These are phyloP conservation scores for Coptodon bakossiorum DNA, from an alignment of 2,113 vertebrate species.

Conservation along the genomic window DNA sequence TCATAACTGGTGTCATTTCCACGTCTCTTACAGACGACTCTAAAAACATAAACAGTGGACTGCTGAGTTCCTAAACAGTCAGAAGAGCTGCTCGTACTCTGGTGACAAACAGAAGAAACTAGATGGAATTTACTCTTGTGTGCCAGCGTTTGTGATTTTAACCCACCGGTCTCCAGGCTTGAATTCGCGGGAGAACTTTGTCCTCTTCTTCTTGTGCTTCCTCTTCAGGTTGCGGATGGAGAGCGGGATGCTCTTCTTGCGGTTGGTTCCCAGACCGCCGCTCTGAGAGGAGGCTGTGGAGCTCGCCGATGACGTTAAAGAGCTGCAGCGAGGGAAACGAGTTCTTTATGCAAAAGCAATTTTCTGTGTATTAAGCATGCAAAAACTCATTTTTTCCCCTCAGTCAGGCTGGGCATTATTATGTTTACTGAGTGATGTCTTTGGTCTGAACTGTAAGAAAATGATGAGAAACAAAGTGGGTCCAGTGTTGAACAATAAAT, in stretches of 20 bases:
- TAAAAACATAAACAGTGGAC: neutral
- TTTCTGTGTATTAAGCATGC: neutral
- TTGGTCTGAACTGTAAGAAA: neutral
- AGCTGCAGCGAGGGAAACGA: constrained; percentile 55
- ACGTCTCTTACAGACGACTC: neutral
- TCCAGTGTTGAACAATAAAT: neutral
- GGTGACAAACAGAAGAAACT: neutral
- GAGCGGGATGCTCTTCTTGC: constrained; percentile 93
- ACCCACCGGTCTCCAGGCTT: constrained; percentile 91
- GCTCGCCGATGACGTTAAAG: constrained; percentile 93
- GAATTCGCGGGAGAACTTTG: constrained; percentile 90
- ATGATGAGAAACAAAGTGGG: neutral
- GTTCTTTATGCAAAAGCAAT: neutral
- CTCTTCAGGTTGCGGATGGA: constrained; percentile 95
- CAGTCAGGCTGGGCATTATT: neutral
- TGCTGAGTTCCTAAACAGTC: neutral
- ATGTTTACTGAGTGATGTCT: neutral
- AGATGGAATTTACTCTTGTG: neutral
- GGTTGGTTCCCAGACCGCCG: constrained; percentile 76
- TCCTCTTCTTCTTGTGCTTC: constrained; percentile 98
- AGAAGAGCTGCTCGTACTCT: neutral
- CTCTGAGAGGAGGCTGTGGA: constrained; percentile 95
- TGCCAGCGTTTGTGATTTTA: rapidly evolving
- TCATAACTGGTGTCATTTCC: neutral
- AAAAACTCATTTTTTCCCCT: neutral